Evolutionary conservation across 2,113 vertebrate species (phyloP).

Genomic region (Alligator mississippiensis): DNA sequence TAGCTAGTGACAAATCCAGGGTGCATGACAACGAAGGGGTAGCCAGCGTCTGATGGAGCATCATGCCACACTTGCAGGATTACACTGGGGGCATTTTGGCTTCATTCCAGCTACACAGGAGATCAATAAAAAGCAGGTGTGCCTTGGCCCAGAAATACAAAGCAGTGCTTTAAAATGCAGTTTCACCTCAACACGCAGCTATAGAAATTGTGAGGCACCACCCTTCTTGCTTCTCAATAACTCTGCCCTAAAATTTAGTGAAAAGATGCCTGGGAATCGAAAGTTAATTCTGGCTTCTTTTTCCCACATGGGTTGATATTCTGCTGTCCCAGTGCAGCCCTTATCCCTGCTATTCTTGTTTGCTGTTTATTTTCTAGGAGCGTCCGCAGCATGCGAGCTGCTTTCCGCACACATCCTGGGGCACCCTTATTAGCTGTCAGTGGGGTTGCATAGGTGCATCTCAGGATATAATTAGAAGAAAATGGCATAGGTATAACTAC

Average conservation of each 20-base stretch:
- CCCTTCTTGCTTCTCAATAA: slow-evolving; percentile 36
- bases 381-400: background rate
- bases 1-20: slow-evolving; percentile 64
- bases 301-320: slow-evolving; percentile 5
- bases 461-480: background rate
- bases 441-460: background rate
- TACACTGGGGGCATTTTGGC: slow-evolving; percentile 37
- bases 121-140: slow-evolving; percentile 59
- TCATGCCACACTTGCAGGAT: background rate
- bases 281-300: background rate
- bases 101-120: slow-evolving; percentile 28
- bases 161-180: slow-evolving; percentile 15
- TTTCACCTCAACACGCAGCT: background rate
- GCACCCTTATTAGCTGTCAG: background rate
- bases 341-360: background rate
- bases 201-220: background rate
- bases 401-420: background rate
- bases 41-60: slow-evolving; percentile 56
- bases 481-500: background rate
- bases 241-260: background rate
- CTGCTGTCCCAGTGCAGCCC: background rate
- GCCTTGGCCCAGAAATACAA: slow-evolving; percentile 34
- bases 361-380: background rate
- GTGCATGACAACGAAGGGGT: slow-evolving; percentile 50
- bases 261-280: background rate